Evolutionary conservation across 2,113 vertebrate species (phyloP).

Genomic region (Triplophysa siluroides): DNA sequence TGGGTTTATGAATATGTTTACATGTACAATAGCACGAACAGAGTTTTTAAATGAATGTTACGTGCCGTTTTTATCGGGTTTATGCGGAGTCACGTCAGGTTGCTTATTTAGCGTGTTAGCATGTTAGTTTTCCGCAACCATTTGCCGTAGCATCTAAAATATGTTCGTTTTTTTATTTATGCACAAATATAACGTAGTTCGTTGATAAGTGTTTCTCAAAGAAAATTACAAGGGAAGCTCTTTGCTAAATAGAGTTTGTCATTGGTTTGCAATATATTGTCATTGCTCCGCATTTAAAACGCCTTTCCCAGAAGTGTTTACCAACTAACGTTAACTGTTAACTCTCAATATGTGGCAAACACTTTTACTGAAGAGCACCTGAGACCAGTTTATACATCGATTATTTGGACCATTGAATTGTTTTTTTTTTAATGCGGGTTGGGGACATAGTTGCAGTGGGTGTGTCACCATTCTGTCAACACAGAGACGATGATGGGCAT

Average conservation of each 20-base stretch:
- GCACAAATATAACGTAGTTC: background rate
- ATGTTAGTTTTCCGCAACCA: background rate
- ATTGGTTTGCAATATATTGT: background rate
- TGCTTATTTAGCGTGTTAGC: constrained; percentile 27
- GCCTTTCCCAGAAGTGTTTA: background rate
- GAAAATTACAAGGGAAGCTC: background rate
- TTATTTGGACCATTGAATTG: background rate
- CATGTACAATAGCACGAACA: background rate
- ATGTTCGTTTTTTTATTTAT: background rate
- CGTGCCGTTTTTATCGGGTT: background rate
- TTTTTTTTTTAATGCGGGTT: background rate
- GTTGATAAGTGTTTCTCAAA: background rate
- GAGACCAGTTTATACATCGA: background rate
- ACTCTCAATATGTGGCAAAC: background rate
- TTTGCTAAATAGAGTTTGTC: background rate
- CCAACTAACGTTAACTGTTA: background rate
- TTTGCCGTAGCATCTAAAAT: background rate
- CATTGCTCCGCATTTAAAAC: background rate
- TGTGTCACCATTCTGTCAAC: constrained; percentile 20
- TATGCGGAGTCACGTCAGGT: background rate
- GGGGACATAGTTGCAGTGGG: constrained; percentile 15
- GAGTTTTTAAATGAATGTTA: background rate
- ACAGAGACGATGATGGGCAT: background rate
- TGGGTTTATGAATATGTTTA: background rate
- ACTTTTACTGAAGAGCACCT: background rate